Base-by-base conservation (phyloP, 2,888 invertebrate species). In the Schizotus pectinicornis region DNA sequence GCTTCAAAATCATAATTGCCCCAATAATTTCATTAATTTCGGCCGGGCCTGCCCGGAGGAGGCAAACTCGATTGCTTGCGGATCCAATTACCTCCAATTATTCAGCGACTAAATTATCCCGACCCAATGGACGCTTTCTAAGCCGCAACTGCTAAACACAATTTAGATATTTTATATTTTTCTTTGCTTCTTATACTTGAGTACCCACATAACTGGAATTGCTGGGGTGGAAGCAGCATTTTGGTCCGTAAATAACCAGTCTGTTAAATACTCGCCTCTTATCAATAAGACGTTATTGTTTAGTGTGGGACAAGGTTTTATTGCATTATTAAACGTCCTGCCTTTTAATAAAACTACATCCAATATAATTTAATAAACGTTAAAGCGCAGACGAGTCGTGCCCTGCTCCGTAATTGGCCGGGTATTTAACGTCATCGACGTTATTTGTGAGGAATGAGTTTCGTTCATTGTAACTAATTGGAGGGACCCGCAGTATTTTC, bases 281-380 rank as follows among this genome's bases (percentile, higher is more conserved):
- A 48, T 58, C 55, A 12, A 56, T 59, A 59, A 59, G 56, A 59
- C 36, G 41, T 59, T 51, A 43, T 50, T 59, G 59, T 59, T 59
- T 59, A 59, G 30, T 51, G 49, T 55, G 56, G 39, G 51, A 51
- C 53, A 45, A 42, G 51, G 37, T 59, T 59, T 59, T 53, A 59
- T 59, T 48, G 35, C 56, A 46, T 59, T 59, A 59, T 59, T 59
- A 59, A 59, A 55, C n/a, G 55, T 41, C 37, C 55, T 38, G 41
- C 14, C 47, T 32, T 46, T 42, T 56, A 50, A 59, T 59, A 56
- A 59, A 56, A 43, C 31, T 43, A 50, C 45, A 51, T 59, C 38
- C 34, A 22, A 34, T 36, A 52, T 59, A 61, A 63, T 63, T 58
- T 52, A 61, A 63, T 63, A 67, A 63, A 64, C 59, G 59, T 48